Percentiles rank a stretch among this genome's conserved stretches.
These are phyloP conservation scores for Takifugu flavidus DNA, from an alignment of 2,113 vertebrate species.

Conservation along the genomic window DNA sequence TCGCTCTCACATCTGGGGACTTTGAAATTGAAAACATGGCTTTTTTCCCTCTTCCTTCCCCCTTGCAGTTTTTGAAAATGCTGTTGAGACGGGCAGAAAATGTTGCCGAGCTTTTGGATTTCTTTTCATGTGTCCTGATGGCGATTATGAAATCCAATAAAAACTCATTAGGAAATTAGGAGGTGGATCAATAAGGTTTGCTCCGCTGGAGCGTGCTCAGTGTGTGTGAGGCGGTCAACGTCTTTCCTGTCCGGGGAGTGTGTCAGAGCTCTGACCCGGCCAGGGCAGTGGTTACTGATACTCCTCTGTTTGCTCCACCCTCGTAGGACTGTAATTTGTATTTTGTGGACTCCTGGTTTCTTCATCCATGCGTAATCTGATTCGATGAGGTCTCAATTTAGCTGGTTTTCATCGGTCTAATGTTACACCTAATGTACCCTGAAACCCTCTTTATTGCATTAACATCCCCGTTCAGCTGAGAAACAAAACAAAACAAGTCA, in stretches of 20 bases:
- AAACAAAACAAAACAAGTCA: constrained; percentile 55
- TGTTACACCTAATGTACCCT: constrained; percentile 73
- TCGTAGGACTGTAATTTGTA: constrained; percentile 73
- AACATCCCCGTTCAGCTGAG: too few species aligned
- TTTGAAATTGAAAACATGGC: constrained; percentile 70
- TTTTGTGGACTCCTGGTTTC: constrained; percentile 72
- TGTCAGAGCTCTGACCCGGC: constrained; percentile 65
- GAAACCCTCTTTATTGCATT: constrained; percentile 61
- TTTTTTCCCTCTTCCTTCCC: constrained; percentile 43
- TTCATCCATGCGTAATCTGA: constrained; percentile 62
- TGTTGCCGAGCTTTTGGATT: constrained; percentile 78
- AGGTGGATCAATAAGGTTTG: constrained; percentile 74
- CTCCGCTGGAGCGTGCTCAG: constrained; percentile 65
- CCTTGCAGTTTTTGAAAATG: constrained; percentile 67
- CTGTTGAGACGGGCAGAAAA: constrained; percentile 77
- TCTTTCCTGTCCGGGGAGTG: constrained; percentile 53
- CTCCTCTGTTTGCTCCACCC: constrained; percentile 64
- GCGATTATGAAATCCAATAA: constrained; percentile 82
- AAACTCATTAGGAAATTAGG: constrained; percentile 82
- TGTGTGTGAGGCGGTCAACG: constrained; percentile 47
- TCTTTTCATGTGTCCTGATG: constrained; percentile 76
- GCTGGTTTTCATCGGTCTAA: constrained; percentile 69
- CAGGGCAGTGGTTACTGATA: constrained; percentile 76
- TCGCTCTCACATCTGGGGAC: constrained; percentile 69
- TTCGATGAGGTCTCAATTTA: constrained; percentile 66